These are phyloP conservation scores for Crambe crambe DNA, from an alignment of 37 sponge, comb jelly and placozoan genomes.

Conservation along the genomic window DNA sequence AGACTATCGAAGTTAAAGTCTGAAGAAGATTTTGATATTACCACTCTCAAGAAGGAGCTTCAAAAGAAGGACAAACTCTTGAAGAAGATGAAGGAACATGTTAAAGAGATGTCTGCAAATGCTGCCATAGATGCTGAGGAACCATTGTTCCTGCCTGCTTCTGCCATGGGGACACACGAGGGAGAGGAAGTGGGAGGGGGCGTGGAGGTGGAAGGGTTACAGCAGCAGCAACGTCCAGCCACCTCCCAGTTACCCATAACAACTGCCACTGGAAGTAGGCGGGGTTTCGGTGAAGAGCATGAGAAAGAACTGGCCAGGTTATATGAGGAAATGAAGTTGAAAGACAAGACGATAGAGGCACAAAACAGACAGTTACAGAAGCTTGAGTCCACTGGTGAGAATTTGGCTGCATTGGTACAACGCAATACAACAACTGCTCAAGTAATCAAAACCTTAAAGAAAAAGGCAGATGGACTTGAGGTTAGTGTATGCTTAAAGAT, in stretches of 20 bases:
- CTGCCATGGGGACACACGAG: neutral
- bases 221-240: neutral
- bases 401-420: neutral
- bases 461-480: neutral
- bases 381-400: neutral
- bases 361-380: neutral
- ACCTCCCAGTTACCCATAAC: too few species aligned
- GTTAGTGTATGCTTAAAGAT: neutral
- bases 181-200: too few species aligned
- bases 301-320: neutral
- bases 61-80: neutral
- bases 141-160: neutral
- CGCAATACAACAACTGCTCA: neutral
- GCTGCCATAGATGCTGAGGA: neutral
- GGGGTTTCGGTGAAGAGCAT: neutral
- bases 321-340: neutral
- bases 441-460: neutral
- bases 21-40: neutral
- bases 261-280: neutral
- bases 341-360: neutral
- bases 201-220: neutral
- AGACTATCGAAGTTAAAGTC: neutral
- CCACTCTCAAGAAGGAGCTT: neutral
- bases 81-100: neutral
- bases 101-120: neutral